These are phyloP conservation scores for Euplagia quadripunctaria DNA, from an alignment of 2,888 invertebrate species.

Conservation along the genomic window DNA sequence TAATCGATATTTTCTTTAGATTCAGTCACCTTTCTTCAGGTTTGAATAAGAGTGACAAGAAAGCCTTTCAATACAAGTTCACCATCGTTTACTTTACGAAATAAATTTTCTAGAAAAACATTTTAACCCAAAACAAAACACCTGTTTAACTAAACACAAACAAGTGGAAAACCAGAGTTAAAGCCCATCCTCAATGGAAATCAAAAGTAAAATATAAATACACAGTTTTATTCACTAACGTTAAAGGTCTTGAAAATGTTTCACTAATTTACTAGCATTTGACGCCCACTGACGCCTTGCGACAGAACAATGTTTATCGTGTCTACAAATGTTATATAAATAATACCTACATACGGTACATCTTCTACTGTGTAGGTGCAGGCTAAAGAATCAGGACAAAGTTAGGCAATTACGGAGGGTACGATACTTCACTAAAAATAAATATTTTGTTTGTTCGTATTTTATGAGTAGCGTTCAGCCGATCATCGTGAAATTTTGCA, in stretches of 20 bases:
- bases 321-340: conserved; percentile 26
- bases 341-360: not conserved
- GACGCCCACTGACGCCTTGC: conserved; percentile 2
- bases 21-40: not conserved
- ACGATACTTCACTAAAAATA: too few relatives aligned
- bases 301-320: conserved; percentile 18
- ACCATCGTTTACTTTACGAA: too few relatives aligned
- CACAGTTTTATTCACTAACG: not conserved
- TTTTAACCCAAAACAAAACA: too few relatives aligned
- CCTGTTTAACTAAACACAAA: too few relatives aligned
- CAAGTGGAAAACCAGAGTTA: not conserved
- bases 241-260: conserved; percentile 4
- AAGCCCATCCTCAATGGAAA: too few relatives aligned
- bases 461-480: too few relatives aligned
- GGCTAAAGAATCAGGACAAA: not conserved
- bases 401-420: not conserved
- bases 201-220: not conserved
- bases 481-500: too few relatives aligned
- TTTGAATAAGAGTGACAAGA: not conserved
- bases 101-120: not conserved
- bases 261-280: conserved; percentile 12
- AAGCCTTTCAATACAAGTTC: not conserved
- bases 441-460: too few relatives aligned
- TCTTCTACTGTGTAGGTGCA: not conserved
- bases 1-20: not conserved